Evolutionary conservation across 2,888 invertebrate genomes (phyloP), one percentile per base, ranked within the genome.

Genomic region (Chymomyza caudatula): DNA sequence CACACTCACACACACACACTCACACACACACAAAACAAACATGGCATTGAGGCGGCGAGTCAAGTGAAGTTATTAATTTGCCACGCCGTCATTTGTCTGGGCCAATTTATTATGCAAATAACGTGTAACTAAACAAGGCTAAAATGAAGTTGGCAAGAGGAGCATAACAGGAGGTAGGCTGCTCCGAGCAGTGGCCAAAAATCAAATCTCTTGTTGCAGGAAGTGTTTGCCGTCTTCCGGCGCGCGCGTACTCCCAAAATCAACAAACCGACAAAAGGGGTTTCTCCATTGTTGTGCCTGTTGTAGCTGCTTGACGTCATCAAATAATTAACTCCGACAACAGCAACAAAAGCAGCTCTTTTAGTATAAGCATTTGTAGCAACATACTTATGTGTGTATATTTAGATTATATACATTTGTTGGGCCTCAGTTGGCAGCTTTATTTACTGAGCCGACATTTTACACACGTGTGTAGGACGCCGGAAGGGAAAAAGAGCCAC

Each of bases 391-490:
- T 37, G 11, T 37, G 11, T 37, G 11, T 11, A 11, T 11, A 37
- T 37, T 37, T 37, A 11, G 29, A 37, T 29, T 29, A 29, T 37
- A 11, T 37, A 47, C 58, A 29, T 49, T 37, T 59, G 47, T 29
- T n/a, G n/a, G 17, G 23, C 49, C 15, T 49, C 58, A 44, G 17
- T 23, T 42, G 37, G 57, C 19, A 55, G 59, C 60, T 66, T 70
- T 74, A 76, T 70, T 71, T 71, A 69, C 63, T 37, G 63, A 66
- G 52, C 29, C 37, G 49, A 57, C 68, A 77, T 73, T 76, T 74
- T 67, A 74, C 77, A 81, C 83, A 81, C 83, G 83, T 80, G 77
- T 80, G 52, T 52, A n/a, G 52, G 19, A 67, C 67, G 69, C 70
- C 73, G 57, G 62, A 64, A 61, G 20, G 13, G 15, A 17, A 22